Conservation (phyloP, 2,113 vertebrate species). For the Platysteira castanea region DNA sequence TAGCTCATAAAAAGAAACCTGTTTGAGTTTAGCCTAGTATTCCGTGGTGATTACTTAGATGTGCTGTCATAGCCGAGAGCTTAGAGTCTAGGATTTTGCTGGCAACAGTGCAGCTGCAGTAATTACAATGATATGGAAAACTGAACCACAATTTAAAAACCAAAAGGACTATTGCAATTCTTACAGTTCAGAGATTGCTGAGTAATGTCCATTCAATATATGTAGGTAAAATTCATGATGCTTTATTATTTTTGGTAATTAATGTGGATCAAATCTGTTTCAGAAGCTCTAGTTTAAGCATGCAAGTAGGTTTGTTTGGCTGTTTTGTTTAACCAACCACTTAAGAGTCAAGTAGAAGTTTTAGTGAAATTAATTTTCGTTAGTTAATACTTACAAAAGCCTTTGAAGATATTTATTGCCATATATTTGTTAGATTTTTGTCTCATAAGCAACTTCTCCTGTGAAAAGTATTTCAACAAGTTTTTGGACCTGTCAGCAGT, state of each 20-base stretch:
- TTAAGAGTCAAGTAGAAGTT: constrained; percentile 16
- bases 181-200: neutral
- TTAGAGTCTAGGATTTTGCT: constrained; percentile 40
- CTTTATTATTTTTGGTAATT: neutral
- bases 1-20: constrained; percentile 53
- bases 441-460: neutral
- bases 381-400: neutral
- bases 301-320: neutral
- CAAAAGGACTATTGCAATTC: neutral
- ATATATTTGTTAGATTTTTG: constrained; percentile 16
- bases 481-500: constrained; percentile 29
- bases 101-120: neutral
- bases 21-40: constrained; percentile 44
- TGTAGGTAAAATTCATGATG: neutral
- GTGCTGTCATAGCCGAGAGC: constrained; percentile 38
- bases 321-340: neutral
- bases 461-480: neutral
- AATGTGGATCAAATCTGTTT: neutral
- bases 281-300: neutral
- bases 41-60: constrained; percentile 38
- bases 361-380: constrained; percentile 35
- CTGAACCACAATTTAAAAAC: constrained; percentile 36
- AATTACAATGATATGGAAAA: constrained; percentile 51
- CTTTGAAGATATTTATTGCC: constrained; percentile 56
- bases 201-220: constrained; percentile 3